Conservation (phyloP, 2,797 vertebrate species). For the Typhlichthys subterraneus region DNA sequence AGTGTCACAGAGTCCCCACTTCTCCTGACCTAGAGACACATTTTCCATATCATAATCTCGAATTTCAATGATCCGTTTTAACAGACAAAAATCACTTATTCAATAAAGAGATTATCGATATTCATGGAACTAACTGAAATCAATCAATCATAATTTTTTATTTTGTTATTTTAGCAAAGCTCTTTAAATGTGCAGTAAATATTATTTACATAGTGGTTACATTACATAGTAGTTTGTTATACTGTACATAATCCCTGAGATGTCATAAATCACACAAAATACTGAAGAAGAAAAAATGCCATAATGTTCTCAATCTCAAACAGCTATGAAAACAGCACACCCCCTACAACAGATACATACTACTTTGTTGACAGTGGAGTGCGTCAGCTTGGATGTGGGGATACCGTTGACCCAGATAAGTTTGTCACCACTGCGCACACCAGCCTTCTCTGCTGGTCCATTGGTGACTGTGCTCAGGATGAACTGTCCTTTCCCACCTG, state of each 20-base stretch:
- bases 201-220: too few species aligned
- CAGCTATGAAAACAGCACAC: background rate
- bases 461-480: constrained; percentile 71
- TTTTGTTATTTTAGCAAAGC: too few species aligned
- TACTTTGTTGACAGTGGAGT: constrained; percentile 75
- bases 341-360: constrained; percentile 58
- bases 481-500: constrained; percentile 83
- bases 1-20: constrained; percentile 78
- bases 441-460: constrained; percentile 84
- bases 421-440: constrained; percentile 81
- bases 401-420: constrained; percentile 89
- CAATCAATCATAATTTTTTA: too few species aligned
- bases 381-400: constrained; percentile 73
- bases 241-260: background rate
- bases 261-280: background rate
- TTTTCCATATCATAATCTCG: too few species aligned
- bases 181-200: too few species aligned
- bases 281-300: too few species aligned
- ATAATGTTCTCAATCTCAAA: too few species aligned
- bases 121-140: too few species aligned
- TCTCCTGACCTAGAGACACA: constrained; percentile 78
- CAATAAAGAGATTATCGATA: too few species aligned
- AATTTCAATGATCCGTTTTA: too few species aligned
- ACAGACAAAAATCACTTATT: too few species aligned
- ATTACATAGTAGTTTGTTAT: too few species aligned